Evolutionary conservation across 2,888 invertebrate genomes (phyloP).

Genomic region (Hydropsyche betteni): DNA sequence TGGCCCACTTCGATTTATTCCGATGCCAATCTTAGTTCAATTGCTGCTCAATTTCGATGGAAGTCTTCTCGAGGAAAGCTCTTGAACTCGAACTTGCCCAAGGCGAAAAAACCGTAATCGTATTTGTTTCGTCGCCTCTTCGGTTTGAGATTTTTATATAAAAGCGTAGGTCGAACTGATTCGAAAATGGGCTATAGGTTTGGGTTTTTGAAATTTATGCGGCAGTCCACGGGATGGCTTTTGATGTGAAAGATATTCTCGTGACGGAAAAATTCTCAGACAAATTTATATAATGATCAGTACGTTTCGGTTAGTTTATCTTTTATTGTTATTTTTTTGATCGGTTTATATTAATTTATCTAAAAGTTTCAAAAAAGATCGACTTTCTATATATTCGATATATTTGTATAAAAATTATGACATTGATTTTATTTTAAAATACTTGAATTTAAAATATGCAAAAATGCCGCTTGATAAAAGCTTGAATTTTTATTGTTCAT

Average conservation of each 20-base stretch:
- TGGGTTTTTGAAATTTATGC: background rate
- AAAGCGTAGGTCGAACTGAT: slow-evolving; percentile 2
- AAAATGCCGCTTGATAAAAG: too few relatives aligned
- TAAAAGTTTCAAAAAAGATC: too few relatives aligned
- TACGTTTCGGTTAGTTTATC: background rate
- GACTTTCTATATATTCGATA: too few relatives aligned
- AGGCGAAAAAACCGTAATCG: background rate
- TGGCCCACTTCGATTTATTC: slow-evolving; percentile 2
- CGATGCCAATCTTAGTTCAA: background rate
- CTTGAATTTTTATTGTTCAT: too few relatives aligned
- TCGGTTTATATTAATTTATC: too few relatives aligned
- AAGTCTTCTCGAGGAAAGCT: background rate
- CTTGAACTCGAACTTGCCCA: background rate
- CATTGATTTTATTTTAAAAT: too few relatives aligned
- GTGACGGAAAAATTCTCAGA: background rate
- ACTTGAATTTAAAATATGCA: too few relatives aligned
- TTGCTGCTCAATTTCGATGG: background rate
- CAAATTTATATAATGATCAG: background rate
- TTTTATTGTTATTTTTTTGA: background rate
- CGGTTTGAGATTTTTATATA: background rate
- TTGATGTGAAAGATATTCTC: background rate
- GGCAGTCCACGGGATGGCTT: slow-evolving; percentile 2
- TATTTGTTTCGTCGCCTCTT: background rate
- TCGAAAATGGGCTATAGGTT: slow-evolving; percentile 2
- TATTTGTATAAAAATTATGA: too few relatives aligned